Percentiles rank a stretch among this genome's conserved stretches.
phyloP scores from a whole-genome alignment of 2,888 invertebrate genomes.

The Anthophora plumipes region DNA sequence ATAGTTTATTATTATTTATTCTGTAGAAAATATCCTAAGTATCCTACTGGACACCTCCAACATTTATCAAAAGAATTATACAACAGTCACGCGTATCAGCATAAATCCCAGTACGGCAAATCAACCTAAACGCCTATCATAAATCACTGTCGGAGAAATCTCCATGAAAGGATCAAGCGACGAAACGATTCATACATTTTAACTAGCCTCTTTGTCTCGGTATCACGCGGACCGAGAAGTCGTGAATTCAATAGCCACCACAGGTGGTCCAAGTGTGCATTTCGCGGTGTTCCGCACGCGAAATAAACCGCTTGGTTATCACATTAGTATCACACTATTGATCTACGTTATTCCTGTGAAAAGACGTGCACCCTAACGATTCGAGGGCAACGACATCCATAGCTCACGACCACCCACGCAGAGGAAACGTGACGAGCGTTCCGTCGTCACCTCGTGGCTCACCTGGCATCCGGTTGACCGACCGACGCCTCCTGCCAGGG shows the following conservation, averaged over 20 bases:
- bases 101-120: background rate
- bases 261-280: slow-evolving; percentile 13
- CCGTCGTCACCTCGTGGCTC: slow-evolving; percentile 34
- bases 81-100: background rate
- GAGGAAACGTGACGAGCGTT: slow-evolving; percentile 26
- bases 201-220: slow-evolving; percentile 24
- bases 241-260: slow-evolving; percentile 16
- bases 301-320: slow-evolving; percentile 40
- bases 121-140: slow-evolving; percentile 6
- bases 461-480: slow-evolving; percentile 17
- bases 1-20: background rate
- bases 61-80: background rate
- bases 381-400: slow-evolving; percentile 8
- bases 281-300: slow-evolving; percentile 41
- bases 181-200: slow-evolving; percentile 28
- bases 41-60: too few relatives aligned
- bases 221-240: slow-evolving; percentile 2
- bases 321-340: slow-evolving; percentile 17
- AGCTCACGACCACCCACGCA: background rate
- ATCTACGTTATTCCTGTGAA: slow-evolving; percentile 14
- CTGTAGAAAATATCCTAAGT: background rate
- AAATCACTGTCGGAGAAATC: slow-evolving; percentile 18
- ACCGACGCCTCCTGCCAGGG: slow-evolving; percentile 35
- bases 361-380: slow-evolving; percentile 24
- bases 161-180: background rate